phyloP scores from a whole-genome alignment of 37 sponge, comb jelly and placozoan species.

The Geodia barretti region DNA sequence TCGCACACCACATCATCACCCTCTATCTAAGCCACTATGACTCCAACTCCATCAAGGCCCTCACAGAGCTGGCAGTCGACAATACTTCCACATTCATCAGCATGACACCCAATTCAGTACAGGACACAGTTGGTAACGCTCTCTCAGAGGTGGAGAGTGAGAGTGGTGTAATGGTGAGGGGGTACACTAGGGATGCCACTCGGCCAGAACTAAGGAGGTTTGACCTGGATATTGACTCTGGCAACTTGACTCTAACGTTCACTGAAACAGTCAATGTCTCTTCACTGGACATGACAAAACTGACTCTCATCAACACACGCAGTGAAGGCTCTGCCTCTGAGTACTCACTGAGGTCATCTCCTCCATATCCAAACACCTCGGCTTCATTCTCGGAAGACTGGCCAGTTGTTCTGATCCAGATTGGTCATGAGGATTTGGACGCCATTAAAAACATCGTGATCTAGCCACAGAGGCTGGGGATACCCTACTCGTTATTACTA shows the following conservation, averaged over 20 bases:
- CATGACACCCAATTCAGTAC: slow-evolving; percentile 45
- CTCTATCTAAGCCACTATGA: slow-evolving; percentile 69
- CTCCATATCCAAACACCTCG: slow-evolving; percentile 79
- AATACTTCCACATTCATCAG: slow-evolving; percentile 54
- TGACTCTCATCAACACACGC: slow-evolving; percentile 42
- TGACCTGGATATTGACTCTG: slow-evolving; percentile 76
- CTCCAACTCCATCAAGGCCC: slow-evolving; percentile 76
- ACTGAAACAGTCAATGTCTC: slow-evolving; percentile 88
- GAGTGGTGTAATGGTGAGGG: slow-evolving; percentile 7
- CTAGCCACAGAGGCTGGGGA: slow-evolving; percentile 42
- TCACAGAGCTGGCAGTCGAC: slow-evolving; percentile 57
- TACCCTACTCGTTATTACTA: slow-evolving; percentile 63
- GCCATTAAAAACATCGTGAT: slow-evolving; percentile 74
- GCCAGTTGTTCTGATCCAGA: slow-evolving; percentile 56
- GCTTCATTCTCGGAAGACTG: slow-evolving; percentile 64
- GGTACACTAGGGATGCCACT: slow-evolving; percentile 52
- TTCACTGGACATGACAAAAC: slow-evolving; percentile 75
- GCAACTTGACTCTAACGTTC: slow-evolving; percentile 85
- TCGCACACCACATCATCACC: slow-evolving; percentile 42
- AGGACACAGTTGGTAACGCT: slow-evolving; percentile 79
- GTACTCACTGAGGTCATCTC: slow-evolving; percentile 60
- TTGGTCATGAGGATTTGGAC: slow-evolving; percentile 86
- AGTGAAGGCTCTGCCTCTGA: slow-evolving; percentile 18
- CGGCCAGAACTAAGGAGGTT: slow-evolving; percentile 63
- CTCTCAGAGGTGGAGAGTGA: slow-evolving; percentile 25